A percentile compares a stretch with the other conserved stretches of the same genome.
phyloP scores from a whole-genome alignment of 1,140 invertebrate genomes.

The Aphaenogaster floridana region DNA sequence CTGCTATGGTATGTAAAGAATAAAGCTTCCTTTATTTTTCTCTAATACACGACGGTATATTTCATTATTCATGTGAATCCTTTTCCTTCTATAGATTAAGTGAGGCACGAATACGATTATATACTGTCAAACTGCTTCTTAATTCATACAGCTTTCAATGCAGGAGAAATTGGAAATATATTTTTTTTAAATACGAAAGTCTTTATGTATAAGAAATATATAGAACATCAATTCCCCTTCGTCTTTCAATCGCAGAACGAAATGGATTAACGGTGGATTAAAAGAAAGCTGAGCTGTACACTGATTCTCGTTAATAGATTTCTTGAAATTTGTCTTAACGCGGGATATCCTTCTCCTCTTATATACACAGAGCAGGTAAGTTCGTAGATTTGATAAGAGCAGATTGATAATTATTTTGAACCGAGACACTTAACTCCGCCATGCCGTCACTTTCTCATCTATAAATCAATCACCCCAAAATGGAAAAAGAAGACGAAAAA shows the following conservation, averaged over 20 bases:
- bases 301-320: constrained; percentile 12
- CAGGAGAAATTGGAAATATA: constrained; percentile 9
- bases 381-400: constrained; percentile 16
- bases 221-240: not conserved
- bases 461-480: constrained; percentile 39
- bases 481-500: constrained; percentile 9
- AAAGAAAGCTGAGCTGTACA: constrained; percentile 11
- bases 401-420: constrained; percentile 50
- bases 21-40: constrained; percentile 85
- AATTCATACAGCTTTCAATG: not conserved
- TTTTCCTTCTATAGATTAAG: not conserved
- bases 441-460: constrained; percentile 3
- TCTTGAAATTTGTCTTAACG: constrained; percentile 24
- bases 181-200: not conserved
- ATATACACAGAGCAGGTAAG: constrained; percentile 24
- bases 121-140: not conserved
- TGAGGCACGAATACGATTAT: not conserved
- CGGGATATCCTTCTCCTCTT: not conserved
- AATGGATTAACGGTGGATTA: not conserved
- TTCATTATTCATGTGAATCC: constrained; percentile 15
- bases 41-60: constrained; percentile 73
- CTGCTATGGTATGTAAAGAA: constrained; percentile 84
- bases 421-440: not conserved
- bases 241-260: not conserved
- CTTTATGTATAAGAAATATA: not conserved